A percentile compares a stretch with the other conserved stretches of the same genome.
Conservation (phyloP, 1,140 invertebrate species). For the Brachionus manjavacas region DNA sequence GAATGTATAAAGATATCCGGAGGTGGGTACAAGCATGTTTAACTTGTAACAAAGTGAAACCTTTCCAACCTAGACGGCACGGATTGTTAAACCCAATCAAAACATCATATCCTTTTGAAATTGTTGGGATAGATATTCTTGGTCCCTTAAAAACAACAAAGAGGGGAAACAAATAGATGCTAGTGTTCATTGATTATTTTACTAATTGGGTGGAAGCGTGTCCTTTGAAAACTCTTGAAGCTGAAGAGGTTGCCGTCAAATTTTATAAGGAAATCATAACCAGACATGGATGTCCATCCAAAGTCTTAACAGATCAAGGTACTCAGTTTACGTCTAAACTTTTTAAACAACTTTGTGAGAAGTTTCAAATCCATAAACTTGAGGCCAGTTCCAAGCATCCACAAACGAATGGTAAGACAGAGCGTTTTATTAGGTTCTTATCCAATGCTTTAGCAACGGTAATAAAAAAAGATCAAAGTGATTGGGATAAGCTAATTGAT, state of each 20-base stretch:
- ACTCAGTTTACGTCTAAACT: too few relatives aligned
- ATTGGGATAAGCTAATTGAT: not conserved
- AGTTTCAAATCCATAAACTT: constrained; percentile 42
- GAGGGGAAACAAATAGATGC: constrained; percentile 48
- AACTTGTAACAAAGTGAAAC: constrained; percentile 11
- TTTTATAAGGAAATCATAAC: constrained; percentile 49
- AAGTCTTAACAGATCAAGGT: too few relatives aligned
- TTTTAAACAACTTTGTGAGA: not conserved
- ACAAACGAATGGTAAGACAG: constrained; percentile 45
- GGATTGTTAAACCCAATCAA: not conserved
- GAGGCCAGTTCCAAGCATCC: constrained; percentile 46
- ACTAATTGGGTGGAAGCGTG: constrained; percentile 55
- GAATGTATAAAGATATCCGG: not conserved
- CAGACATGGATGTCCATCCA: constrained; percentile 43
- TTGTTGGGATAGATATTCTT: constrained; percentile 44
- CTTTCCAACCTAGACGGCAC: not conserved
- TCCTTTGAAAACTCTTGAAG: constrained; percentile 52
- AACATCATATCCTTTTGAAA: not conserved
- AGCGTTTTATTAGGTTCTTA: not conserved
- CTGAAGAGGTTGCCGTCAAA: constrained; percentile 50
- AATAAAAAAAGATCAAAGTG: not conserved
- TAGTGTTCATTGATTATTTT: constrained; percentile 53
- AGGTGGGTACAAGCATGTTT: not conserved
- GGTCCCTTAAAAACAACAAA: constrained; percentile 44
- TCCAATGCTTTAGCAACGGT: not conserved